phyloP scores from a whole-genome alignment of 2,113 vertebrate genomes.

The Cynoglossus semilaevis region DNA sequence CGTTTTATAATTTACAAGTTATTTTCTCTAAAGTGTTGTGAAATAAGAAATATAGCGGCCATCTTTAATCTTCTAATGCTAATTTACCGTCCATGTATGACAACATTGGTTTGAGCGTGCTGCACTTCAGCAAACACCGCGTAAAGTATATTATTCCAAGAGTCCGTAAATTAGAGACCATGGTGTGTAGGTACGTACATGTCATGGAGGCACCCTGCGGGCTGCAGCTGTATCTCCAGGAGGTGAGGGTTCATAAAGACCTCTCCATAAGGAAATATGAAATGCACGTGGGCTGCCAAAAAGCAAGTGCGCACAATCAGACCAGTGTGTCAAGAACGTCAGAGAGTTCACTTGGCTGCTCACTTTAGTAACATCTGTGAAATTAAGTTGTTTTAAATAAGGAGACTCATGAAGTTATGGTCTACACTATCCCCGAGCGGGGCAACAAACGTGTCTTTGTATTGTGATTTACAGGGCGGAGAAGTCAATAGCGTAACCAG shows the following conservation, averaged over 20 bases:
- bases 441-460: slow-evolving; percentile 52
- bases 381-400: slow-evolving; percentile 61
- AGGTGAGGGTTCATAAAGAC: slow-evolving; percentile 32
- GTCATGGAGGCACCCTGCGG: slow-evolving; percentile 41
- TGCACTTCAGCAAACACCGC: not conserved
- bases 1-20: too few relatives aligned
- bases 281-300: slow-evolving; percentile 67
- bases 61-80: too few relatives aligned
- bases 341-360: slow-evolving; percentile 52
- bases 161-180: slow-evolving; percentile 1
- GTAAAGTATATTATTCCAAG: not conserved
- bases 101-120: too few relatives aligned
- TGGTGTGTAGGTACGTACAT: slow-evolving; percentile 3
- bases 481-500: not conserved
- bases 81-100: too few relatives aligned
- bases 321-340: slow-evolving; percentile 59
- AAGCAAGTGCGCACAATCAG: slow-evolving; percentile 71
- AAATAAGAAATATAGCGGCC: too few relatives aligned
- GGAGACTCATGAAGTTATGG: slow-evolving; percentile 25
- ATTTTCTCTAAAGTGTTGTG: too few relatives aligned
- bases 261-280: slow-evolving; percentile 64
- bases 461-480: slow-evolving; percentile 5
- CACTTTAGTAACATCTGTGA: slow-evolving; percentile 58
- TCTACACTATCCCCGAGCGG: slow-evolving; percentile 14
- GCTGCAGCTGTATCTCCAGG: slow-evolving; percentile 62